Conservation (phyloP, 2,888 invertebrate genomes). For the Chrysolina americana region DNA sequence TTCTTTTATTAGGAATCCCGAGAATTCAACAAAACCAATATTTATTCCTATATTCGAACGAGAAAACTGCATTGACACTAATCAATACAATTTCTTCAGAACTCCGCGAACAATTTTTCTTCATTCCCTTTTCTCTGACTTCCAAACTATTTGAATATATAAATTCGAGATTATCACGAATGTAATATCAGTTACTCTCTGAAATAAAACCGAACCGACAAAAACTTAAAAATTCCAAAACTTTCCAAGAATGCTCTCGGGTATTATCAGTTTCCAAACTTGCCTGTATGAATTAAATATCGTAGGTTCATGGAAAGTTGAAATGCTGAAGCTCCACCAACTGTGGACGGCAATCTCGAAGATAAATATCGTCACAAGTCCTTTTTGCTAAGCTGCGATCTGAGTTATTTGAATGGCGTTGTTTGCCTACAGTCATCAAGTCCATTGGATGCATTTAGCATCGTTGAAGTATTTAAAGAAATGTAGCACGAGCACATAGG, state of each 20-base stretch:
- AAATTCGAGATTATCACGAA: slow-evolving; percentile 2
- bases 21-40: too few species aligned
- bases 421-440: background rate
- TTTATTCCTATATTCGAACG: too few species aligned
- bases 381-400: slow-evolving; percentile 3
- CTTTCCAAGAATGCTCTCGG: background rate
- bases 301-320: background rate
- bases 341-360: slow-evolving; percentile 18
- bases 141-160: background rate
- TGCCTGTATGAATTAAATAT: slow-evolving; percentile 3
- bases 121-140: background rate
- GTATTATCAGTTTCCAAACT: background rate
- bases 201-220: background rate
- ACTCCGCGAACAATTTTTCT: background rate
- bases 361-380: slow-evolving; percentile 24
- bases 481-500: too few species aligned
- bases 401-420: background rate
- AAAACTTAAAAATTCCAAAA: background rate
- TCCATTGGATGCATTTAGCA: background rate
- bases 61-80: background rate
- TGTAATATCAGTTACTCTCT: slow-evolving; percentile 3
- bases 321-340: background rate
- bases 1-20: too few species aligned
- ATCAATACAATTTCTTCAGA: background rate
- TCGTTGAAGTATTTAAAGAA: too few species aligned